Percentiles rank a stretch among this genome's conserved stretches.
Evolutionary conservation across 2,888 invertebrate species (phyloP).

Genomic region (Anthophora plumipes): DNA sequence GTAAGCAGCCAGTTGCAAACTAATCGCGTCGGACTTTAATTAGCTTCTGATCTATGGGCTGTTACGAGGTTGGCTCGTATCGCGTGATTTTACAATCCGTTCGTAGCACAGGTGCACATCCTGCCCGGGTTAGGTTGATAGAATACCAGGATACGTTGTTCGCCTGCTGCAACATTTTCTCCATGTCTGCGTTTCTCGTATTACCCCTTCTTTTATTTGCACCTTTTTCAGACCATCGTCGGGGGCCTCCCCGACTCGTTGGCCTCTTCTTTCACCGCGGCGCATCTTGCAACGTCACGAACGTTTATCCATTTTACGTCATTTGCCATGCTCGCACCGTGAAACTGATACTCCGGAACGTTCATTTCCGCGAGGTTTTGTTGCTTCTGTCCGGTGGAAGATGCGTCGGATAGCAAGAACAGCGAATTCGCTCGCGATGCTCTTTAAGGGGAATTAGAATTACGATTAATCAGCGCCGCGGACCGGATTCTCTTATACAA

Average conservation of each 20-base stretch:
- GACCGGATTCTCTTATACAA: conserved; percentile 16
- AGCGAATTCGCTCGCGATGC: conserved; percentile 43
- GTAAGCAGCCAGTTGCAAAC: neutral
- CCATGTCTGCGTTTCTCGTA: conserved; percentile 40
- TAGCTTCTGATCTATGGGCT: conserved; percentile 53
- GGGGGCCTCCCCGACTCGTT: neutral
- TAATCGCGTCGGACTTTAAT: conserved; percentile 55
- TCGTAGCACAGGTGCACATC: conserved; percentile 60
- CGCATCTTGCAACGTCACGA: conserved; percentile 61
- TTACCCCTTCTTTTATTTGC: conserved; percentile 44
- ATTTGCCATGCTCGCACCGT: conserved; percentile 50
- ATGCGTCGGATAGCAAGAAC: conserved; percentile 40
- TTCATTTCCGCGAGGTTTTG: conserved; percentile 54
- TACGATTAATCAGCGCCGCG: conserved; percentile 43
- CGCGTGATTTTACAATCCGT: conserved; percentile 60
- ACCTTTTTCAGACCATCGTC: conserved; percentile 23
- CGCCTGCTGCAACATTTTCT: conserved; percentile 51
- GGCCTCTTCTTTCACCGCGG: conserved; percentile 24
- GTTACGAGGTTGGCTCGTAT: conserved; percentile 26
- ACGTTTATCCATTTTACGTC: conserved; percentile 65
- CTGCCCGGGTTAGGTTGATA: conserved; percentile 50
- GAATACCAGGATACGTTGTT: conserved; percentile 53
- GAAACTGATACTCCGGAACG: conserved; percentile 64
- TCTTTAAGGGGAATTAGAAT: conserved; percentile 56
- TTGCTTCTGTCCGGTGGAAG: conserved; percentile 24